These are phyloP conservation scores for Murina feae DNA, from an alignment of 2,113 vertebrate species.

Conservation along the genomic window DNA sequence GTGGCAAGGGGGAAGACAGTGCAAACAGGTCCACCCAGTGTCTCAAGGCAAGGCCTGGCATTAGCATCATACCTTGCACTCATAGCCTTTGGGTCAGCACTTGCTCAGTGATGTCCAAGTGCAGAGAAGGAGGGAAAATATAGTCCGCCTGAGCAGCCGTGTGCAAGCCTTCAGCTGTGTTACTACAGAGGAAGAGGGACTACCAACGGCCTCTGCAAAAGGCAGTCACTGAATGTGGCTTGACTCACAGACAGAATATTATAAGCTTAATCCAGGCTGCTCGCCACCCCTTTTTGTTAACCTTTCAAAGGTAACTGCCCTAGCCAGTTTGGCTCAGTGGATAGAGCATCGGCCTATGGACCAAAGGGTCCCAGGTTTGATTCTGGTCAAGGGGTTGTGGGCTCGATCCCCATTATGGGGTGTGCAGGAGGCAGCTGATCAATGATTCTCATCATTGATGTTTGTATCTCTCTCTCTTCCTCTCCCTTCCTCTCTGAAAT, in stretches of 20 bases:
- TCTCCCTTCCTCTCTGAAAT: too few species aligned
- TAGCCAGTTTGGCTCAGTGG: too few species aligned
- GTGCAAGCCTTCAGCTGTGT: not conserved
- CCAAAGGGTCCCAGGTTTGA: too few species aligned
- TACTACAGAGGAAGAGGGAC: not conserved
- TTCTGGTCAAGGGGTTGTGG: too few species aligned
- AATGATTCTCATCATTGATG: too few species aligned
- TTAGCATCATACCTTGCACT: rapidly evolving
- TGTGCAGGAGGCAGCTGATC: too few species aligned
- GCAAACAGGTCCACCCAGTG: not conserved
- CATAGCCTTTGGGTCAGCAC: not conserved
- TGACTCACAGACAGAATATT: not conserved
- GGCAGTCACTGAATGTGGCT: not conserved
- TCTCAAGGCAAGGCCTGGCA: not conserved
- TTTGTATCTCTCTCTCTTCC: too few species aligned
- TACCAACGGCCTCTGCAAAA: not conserved
- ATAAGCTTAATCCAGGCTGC: not conserved
- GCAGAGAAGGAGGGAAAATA: not conserved
- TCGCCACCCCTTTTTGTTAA: not conserved
- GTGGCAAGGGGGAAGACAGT: not conserved
- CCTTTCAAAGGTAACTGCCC: not conserved
- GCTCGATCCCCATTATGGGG: too few species aligned
- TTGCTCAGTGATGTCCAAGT: not conserved
- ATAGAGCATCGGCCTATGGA: too few species aligned
- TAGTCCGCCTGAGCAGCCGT: not conserved